Base-by-base conservation (phyloP, 2,797 vertebrate genomes). In the Orestias chungarensis region DNA sequence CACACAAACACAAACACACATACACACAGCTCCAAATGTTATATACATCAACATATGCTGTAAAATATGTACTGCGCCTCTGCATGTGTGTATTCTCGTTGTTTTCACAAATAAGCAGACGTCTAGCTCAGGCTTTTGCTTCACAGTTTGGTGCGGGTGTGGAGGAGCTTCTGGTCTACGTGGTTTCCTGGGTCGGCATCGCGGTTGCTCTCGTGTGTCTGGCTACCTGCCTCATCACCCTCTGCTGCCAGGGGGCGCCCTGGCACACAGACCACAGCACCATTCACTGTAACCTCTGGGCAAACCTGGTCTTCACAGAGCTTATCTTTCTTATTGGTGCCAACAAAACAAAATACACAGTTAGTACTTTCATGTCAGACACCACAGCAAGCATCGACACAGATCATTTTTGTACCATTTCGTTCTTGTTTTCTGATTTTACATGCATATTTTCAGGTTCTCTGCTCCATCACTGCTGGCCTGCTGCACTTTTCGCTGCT, bases 161-260 rank as follows among this genome's bases (percentile, higher is more conserved):
- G 23, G 95, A 97, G 7, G 96, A 95, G 81, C 91, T 97, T 55
- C 92, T 98, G 71, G 95, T 97, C 66, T 96, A 95, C 1, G 95
- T 97, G 57, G 95, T 97, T 79, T 96, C 96, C n/a, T 97, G 96
- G 96, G 96, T 97, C n/a, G 96, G 97, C 77, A 96, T 97, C 71
- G 95, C 96, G n/a, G 95, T 97, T 57, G 96, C 97, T 0, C 87
- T 98, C 80, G 95, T 98, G 82, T 98, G 97, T 88, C 91, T 98
- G 89, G 96, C 95, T 15, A 95, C 95, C 82, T 97, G 96, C 76
- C 95, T 97, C 80, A 95, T 96, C 65, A 96, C 96, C 18, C 95
- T 98, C 78, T 97, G 97, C 94, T 97, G 96, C 90, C 95, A 98
- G 87, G 94, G 96, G 88, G 96, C 96, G 1, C 93, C 97, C 0